A percentile compares a stretch with the other conserved stretches of the same genome.
phyloP scores from a whole-genome alignment of 1,140 invertebrate genomes.

The Drosophila bocki region DNA sequence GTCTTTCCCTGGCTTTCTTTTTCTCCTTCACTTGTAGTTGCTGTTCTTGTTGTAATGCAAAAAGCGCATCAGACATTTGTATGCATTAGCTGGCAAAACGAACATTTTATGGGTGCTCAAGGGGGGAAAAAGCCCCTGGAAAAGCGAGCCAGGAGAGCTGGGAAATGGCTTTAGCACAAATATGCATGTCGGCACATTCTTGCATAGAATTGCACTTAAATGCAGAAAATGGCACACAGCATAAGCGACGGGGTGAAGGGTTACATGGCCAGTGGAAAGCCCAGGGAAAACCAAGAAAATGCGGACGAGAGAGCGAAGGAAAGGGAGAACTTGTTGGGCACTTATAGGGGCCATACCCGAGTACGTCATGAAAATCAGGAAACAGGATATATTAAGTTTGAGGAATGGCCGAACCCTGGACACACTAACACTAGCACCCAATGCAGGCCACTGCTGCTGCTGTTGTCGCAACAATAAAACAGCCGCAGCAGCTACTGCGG shows the following conservation, averaged over 20 bases:
- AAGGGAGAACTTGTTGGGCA: slow-evolving; percentile 30
- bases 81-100: slow-evolving; percentile 82
- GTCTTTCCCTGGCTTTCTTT: slow-evolving; percentile 21
- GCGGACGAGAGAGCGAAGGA: slow-evolving; percentile 37
- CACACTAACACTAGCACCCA: slow-evolving; percentile 33
- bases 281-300: slow-evolving; percentile 64
- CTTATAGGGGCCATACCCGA: slow-evolving; percentile 65
- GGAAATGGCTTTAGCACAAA: slow-evolving; percentile 80
- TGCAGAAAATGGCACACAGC: slow-evolving; percentile 77
- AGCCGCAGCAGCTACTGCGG: slow-evolving; percentile 38
- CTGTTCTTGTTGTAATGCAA: slow-evolving; percentile 76
- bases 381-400: slow-evolving; percentile 84
- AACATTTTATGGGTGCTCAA: slow-evolving; percentile 72
- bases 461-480: slow-evolving; percentile 68
- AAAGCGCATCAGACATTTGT: slow-evolving; percentile 81
- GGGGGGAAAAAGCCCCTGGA: neutral
- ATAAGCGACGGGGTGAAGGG: slow-evolving; percentile 37
- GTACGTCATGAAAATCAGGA: slow-evolving; percentile 83
- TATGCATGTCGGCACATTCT: slow-evolving; percentile 80
- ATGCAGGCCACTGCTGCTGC: slow-evolving; percentile 38
- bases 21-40: slow-evolving; percentile 21
- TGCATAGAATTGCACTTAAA: slow-evolving; percentile 83
- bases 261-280: slow-evolving; percentile 19
- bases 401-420: slow-evolving; percentile 66
- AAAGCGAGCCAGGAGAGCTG: slow-evolving; percentile 27